phyloP scores from a whole-genome alignment of 2,888 invertebrate species.

The Mimachlamys varia region DNA sequence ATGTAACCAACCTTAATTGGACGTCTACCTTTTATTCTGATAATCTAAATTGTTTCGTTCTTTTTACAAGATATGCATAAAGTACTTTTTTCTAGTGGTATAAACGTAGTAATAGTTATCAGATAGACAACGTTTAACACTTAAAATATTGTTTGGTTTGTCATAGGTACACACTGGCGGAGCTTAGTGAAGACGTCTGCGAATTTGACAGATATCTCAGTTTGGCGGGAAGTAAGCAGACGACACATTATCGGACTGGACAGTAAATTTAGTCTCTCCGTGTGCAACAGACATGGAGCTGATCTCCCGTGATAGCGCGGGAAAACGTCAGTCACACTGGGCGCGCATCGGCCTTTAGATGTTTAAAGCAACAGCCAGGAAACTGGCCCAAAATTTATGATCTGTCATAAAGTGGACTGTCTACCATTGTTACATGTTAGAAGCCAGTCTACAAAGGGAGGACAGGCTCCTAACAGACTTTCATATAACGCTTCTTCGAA shows the following conservation, averaged over 20 bases:
- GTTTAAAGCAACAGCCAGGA: slow-evolving; percentile 36
- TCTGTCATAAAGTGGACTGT: slow-evolving; percentile 31
- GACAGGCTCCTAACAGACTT: not conserved
- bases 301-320: not conserved
- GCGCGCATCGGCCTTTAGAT: slow-evolving; percentile 32
- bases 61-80: not conserved
- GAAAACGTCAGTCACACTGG: slow-evolving; percentile 21
- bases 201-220: slow-evolving; percentile 5
- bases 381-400: slow-evolving; percentile 36
- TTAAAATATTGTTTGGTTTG: not conserved
- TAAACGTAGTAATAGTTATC: not conserved
- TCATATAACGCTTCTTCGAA: not conserved
- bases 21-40: no score
- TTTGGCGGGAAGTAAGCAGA: not conserved
- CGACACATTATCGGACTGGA: slow-evolving; percentile 20
- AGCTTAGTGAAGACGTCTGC: not conserved
- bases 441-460: not conserved
- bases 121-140: not conserved
- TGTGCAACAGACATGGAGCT: slow-evolving; percentile 36
- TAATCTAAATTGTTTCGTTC: not conserved
- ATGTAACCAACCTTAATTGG: no score
- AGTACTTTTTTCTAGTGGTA: not conserved
- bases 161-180: not conserved
- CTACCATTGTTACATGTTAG: not conserved
- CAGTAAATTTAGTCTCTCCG: slow-evolving; percentile 6